Evolutionary conservation across 2,113 vertebrate genomes (phyloP).

Genomic region (Pedionomus torquatus): DNA sequence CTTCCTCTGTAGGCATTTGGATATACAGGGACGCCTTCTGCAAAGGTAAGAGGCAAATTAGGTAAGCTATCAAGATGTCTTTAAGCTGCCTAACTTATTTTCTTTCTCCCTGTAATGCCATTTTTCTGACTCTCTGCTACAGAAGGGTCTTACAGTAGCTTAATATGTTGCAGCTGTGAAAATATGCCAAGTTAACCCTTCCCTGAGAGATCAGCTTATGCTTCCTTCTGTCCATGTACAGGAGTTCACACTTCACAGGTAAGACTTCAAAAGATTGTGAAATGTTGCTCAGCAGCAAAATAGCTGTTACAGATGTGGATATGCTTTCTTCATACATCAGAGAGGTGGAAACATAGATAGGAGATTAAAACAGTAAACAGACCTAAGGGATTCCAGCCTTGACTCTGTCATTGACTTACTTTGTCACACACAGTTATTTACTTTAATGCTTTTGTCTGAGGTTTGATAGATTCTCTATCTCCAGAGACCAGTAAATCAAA

Average conservation of each 20-base stretch:
- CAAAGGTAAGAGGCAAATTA: neutral
- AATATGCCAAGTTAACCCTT: neutral
- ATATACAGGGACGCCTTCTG: neutral
- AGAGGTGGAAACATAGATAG: neutral
- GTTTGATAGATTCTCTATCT: neutral
- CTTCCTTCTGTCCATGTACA: neutral
- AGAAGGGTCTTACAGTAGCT: neutral
- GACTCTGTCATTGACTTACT: neutral
- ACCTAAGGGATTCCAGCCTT: neutral
- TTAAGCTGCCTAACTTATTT: neutral
- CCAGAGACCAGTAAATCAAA: neutral
- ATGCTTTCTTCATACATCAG: neutral
- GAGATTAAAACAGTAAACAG: neutral
- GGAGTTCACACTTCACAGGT: neutral
- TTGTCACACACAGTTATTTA: neutral
- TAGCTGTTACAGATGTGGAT: neutral
- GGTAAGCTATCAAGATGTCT: neutral
- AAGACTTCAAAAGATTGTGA: neutral
- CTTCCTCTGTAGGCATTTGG: neutral
- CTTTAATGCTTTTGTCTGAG: neutral
- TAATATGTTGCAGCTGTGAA: neutral
- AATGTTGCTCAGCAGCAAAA: neutral
- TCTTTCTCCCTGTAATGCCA: neutral
- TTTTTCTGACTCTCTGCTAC: neutral
- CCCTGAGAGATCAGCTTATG: neutral